Evolutionary conservation across 2,888 invertebrate species (phyloP).

Genomic region (Thymelicus acteon): DNA sequence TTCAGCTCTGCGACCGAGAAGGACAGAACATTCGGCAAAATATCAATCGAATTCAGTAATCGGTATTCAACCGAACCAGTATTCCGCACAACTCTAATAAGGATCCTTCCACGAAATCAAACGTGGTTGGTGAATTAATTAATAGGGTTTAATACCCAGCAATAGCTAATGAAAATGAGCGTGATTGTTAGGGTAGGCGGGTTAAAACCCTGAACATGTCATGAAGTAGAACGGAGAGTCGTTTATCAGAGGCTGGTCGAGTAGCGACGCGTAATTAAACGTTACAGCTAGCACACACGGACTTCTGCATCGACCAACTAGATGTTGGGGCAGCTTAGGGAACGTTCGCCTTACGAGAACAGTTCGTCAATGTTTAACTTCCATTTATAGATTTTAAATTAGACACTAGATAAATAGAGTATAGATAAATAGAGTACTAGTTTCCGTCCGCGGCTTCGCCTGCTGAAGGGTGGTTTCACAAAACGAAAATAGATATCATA

Average conservation of each 20-base stretch:
- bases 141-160: conserved; percentile 42
- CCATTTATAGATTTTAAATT: too few species aligned
- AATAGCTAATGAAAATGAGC: conserved; percentile 57
- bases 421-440: too few species aligned
- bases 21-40: too few species aligned
- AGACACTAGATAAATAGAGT: too few species aligned
- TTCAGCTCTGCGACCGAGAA: too few species aligned
- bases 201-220: conserved; percentile 75
- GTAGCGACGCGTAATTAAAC: conserved; percentile 77
- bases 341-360: too few species aligned
- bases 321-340: not conserved
- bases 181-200: conserved; percentile 57
- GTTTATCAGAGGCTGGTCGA: conserved; percentile 75
- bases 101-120: conserved; percentile 14
- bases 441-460: too few species aligned
- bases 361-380: too few species aligned
- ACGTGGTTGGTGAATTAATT: conserved; percentile 28
- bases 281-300: conserved; percentile 57
- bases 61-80: not conserved
- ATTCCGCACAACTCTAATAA: not conserved
- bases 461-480: too few species aligned
- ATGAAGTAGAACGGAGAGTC: conserved; percentile 69
- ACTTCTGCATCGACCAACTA: not conserved
- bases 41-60: not conserved
- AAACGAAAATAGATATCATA: too few species aligned